phyloP scores from a whole-genome alignment of 2,113 vertebrate genomes.

The Bufo gargarizans region DNA sequence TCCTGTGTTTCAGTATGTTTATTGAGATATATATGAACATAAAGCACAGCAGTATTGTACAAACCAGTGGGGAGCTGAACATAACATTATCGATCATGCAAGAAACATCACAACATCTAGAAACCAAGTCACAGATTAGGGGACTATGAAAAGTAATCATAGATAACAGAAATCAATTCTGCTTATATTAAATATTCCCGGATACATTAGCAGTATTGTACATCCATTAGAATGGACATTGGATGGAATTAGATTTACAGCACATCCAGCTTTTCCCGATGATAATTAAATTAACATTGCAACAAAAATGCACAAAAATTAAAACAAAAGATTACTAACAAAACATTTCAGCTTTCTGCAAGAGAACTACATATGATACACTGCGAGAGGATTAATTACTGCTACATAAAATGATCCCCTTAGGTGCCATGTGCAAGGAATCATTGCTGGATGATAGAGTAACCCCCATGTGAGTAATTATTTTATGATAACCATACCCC shows the following conservation, averaged over 20 bases:
- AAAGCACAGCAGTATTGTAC: too few relatives aligned
- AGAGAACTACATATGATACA: constrained; percentile 30
- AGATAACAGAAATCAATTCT: too few relatives aligned
- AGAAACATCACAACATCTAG: too few relatives aligned
- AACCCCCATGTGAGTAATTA: constrained; percentile 63
- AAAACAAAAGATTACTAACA: neutral
- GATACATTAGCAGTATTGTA: neutral
- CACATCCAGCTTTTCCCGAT: neutral
- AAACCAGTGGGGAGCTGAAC: too few relatives aligned
- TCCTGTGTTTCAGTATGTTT: too few relatives aligned
- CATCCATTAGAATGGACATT: neutral
- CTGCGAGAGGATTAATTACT: constrained; percentile 66
- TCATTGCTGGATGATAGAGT: constrained; percentile 51
- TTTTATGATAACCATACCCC: constrained; percentile 62
- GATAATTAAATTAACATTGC: neutral
- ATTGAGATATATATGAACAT: too few relatives aligned
- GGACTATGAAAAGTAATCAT: too few relatives aligned
- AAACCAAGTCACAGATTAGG: too few relatives aligned
- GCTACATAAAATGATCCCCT: constrained; percentile 63
- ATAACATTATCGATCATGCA: too few relatives aligned
- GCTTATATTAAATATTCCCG: neutral
- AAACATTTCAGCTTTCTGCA: neutral
- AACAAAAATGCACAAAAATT: neutral
- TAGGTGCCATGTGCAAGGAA: constrained; percentile 57
- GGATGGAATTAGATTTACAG: neutral